Evolutionary conservation across 2,797 vertebrate genomes (phyloP).

Genomic region (Nothura maculosa): DNA sequence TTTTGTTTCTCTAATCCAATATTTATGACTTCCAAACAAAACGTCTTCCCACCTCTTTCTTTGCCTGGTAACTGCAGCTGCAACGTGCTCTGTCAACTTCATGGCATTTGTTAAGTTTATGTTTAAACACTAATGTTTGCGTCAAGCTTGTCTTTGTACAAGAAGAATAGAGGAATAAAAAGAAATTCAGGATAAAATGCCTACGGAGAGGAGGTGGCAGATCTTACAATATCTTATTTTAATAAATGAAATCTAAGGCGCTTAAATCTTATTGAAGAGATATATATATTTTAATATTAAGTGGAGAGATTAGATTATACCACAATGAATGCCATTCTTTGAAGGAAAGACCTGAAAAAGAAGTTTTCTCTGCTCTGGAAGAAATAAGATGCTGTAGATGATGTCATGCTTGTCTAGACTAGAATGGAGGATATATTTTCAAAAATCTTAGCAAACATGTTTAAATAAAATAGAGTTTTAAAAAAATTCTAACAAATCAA

Average conservation of each 20-base stretch:
- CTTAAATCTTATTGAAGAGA: background rate
- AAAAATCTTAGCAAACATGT: background rate
- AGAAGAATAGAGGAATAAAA: background rate
- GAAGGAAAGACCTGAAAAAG: background rate
- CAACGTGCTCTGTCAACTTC: background rate
- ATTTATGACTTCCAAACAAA: background rate
- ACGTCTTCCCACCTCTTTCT: background rate
- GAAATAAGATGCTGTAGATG: background rate
- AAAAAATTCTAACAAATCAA: slow-evolving; percentile 7
- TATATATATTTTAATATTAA: background rate
- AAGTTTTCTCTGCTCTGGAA: background rate
- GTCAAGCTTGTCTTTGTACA: background rate
- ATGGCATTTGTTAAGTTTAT: background rate
- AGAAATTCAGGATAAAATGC: background rate
- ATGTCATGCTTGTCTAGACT: slow-evolving; percentile 37
- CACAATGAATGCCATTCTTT: background rate
- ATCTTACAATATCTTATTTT: background rate
- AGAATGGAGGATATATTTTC: slow-evolving; percentile 9
- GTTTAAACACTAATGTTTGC: background rate
- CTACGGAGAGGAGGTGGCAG: background rate
- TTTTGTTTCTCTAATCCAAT: background rate
- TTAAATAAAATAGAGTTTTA: slow-evolving; percentile 46
- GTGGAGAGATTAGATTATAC: background rate
- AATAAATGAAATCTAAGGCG: background rate
- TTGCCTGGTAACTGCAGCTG: background rate